These are phyloP conservation scores for Chelonus formosanus DNA, from an alignment of 2,888 invertebrate genomes.

Conservation along the genomic window DNA sequence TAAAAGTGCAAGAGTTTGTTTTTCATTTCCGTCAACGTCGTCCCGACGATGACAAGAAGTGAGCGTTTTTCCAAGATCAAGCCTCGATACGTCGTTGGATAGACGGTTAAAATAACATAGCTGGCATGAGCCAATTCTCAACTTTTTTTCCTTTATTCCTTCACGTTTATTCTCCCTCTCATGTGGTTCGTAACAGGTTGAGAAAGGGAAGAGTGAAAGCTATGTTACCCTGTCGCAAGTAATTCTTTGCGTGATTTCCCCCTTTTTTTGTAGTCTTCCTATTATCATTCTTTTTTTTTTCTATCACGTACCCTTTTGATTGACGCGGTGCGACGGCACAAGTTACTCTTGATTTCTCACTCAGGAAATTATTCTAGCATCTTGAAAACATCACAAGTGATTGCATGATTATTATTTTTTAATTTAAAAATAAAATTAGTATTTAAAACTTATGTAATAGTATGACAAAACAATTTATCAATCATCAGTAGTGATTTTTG, in stretches of 20 bases:
- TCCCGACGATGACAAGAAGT: constrained; percentile 6
- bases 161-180: not conserved
- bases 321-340: constrained; percentile 37
- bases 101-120: too few relatives aligned
- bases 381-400: not conserved
- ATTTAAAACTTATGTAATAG: too few relatives aligned
- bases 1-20: not conserved
- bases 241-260: constrained; percentile 43
- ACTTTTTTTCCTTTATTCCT: constrained; percentile 7
- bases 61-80: constrained; percentile 4
- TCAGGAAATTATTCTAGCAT: constrained; percentile 9
- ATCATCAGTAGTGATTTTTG: too few relatives aligned
- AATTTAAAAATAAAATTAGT: too few relatives aligned
- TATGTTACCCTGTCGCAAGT: constrained; percentile 31
- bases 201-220: constrained; percentile 32
- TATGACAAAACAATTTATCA: too few relatives aligned
- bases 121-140: not conserved
- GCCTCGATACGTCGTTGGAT: not conserved
- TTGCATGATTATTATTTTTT: not conserved
- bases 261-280: constrained; percentile 27
- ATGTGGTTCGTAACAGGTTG: constrained; percentile 12
- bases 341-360: constrained; percentile 25
- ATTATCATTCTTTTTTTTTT: constrained; percentile 26
- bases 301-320: constrained; percentile 10
- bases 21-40: constrained; percentile 24